A percentile compares a stretch with the other conserved stretches of the same genome.
phyloP scores from a whole-genome alignment of 2,797 vertebrate genomes.

The Pseudotriccus pelzelni region DNA sequence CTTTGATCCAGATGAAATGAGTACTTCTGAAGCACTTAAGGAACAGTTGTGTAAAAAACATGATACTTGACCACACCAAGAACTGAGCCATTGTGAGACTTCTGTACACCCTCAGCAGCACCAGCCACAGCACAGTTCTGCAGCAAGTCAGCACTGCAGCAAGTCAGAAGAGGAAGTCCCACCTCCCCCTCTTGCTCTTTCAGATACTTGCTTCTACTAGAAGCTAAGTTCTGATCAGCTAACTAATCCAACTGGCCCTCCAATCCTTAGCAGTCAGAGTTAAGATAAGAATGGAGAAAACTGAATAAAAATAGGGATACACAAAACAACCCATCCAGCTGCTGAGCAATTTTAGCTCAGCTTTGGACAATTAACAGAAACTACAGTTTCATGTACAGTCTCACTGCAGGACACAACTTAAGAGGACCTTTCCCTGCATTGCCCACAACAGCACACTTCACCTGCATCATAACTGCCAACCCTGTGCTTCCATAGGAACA shows the following conservation, averaged over 20 bases:
- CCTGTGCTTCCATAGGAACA: fast-evolving
- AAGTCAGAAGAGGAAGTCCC: background rate
- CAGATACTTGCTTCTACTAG: background rate
- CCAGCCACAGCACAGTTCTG: background rate
- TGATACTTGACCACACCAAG: background rate
- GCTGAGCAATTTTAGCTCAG: background rate
- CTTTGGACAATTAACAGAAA: background rate
- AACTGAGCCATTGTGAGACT: background rate
- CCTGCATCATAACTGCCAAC: background rate
- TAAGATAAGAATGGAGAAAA: background rate
- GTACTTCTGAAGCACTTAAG: background rate
- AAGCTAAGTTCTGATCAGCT: background rate
- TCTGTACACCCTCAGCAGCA: background rate
- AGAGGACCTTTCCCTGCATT: background rate
- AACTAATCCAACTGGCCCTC: background rate
- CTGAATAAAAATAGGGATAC: background rate
- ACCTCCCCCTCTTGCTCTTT: background rate
- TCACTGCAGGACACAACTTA: background rate
- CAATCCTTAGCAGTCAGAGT: background rate
- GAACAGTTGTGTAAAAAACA: background rate
- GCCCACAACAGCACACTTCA: fast-evolving
- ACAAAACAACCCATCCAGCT: background rate
- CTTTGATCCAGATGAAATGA: background rate
- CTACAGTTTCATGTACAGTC: background rate
- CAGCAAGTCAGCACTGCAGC: background rate